Base-by-base conservation (phyloP, 2,113 vertebrate species). In the Plestiodon gilberti region DNA sequence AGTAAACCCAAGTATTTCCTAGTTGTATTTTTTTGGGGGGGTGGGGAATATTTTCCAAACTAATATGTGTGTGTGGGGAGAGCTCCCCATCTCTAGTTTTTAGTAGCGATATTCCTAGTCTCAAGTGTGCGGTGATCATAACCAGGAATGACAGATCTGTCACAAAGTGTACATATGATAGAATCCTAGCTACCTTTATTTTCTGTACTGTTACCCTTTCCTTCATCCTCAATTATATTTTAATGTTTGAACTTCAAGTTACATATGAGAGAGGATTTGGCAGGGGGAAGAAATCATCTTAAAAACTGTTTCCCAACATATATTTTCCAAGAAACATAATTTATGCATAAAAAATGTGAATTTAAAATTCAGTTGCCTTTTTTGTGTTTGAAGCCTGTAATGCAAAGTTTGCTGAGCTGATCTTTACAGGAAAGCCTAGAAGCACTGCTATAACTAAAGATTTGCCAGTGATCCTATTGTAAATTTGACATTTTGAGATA, bases 401-500 rank as follows among this genome's bases (percentile, higher is more conserved):
- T 4, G 35, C 28, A n/a, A 65, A 33, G 61, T 9, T 17, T 67
- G 22, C 65, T 14, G 30, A n/a, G 33, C 20, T 30, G n/a, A 85
- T 70, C 3, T 40, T 40, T n/a, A 57, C 48, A 40, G 11, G 33
- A 40, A 40, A 61, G 65, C 64, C 52, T 14, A 59, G 33, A 59
- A 79, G 10, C 33, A 40, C 25, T 85, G 23, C 23, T 57, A 11
- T 8, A 35, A 33, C n/a, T 10, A 67, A 77, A 35, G 62, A 48
- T 65, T 65, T 75, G 38, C 48, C 82, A 35, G 20, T 65, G 40
- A 84, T 35, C 62, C 38, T 6, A 52, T 48, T 64, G 8, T 52
- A 84, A 61, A 65, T 76, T 76, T 84, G 71, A 75, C 74, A 18
- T 67, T 77, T 62, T 65, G 73, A 84, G 61, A 65, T n/a, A 52